Conservation (phyloP, 2,797 vertebrate genomes). For the Ispidina lecontei region DNA sequence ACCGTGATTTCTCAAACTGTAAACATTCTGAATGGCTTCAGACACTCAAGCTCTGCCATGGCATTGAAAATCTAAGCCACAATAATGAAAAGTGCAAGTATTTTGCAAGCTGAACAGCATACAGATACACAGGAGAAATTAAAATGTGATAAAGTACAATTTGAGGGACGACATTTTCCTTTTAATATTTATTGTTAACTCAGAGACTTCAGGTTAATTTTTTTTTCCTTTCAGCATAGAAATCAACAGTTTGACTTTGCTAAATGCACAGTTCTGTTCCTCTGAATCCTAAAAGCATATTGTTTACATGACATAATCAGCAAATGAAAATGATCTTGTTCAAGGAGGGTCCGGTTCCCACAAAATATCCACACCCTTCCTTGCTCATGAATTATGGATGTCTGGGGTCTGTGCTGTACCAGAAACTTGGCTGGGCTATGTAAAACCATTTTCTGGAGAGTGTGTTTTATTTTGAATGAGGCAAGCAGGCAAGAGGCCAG, state of each 20-base stretch:
- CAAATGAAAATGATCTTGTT: conserved; percentile 65
- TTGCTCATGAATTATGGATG: conserved; percentile 68
- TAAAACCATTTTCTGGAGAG: conserved; percentile 53
- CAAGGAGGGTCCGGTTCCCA: conserved; percentile 36
- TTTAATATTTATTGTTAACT: background rate
- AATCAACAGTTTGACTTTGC: conserved; percentile 21
- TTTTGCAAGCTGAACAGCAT: background rate
- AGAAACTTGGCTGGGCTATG: conserved; percentile 63
- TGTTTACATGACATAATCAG: conserved; percentile 56
- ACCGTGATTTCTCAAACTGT: background rate
- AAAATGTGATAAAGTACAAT: background rate
- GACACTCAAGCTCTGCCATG: background rate
- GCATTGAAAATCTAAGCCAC: background rate
- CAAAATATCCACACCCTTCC: conserved; percentile 63
- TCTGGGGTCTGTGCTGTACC: conserved; percentile 40
- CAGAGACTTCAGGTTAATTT: background rate
- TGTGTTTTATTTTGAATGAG: conserved; percentile 62
- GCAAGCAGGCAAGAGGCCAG: conserved; percentile 58
- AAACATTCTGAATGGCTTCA: background rate
- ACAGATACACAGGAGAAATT: background rate
- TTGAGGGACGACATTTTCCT: background rate
- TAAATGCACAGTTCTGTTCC: conserved; percentile 10
- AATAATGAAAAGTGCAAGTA: background rate
- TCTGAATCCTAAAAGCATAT: conserved; percentile 44
- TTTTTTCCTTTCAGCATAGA: background rate